Evolutionary conservation across 2,888 invertebrate species (phyloP).

Genomic region (Caenorhabditis sulstoni): DNA sequence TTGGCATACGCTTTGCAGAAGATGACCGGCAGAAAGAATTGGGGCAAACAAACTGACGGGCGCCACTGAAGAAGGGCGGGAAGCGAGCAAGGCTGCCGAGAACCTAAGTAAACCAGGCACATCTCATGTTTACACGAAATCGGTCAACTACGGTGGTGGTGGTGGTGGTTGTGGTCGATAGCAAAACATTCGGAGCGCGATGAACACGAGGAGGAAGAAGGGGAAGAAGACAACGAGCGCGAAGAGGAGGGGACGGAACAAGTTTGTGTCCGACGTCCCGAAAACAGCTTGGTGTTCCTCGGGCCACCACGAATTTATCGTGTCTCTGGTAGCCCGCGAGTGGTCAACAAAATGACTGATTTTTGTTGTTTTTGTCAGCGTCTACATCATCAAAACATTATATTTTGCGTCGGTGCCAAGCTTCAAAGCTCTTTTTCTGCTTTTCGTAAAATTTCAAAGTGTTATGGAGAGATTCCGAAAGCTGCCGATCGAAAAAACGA

Average conservation of each 20-base stretch:
- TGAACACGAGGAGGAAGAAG: slow-evolving; percentile 39
- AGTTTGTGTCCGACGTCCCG: slow-evolving; percentile 56
- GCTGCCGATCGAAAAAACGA: background rate
- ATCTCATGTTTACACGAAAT: slow-evolving; percentile 61
- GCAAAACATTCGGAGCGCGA: slow-evolving; percentile 54
- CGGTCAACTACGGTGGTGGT: slow-evolving; percentile 47
- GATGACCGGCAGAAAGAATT: slow-evolving; percentile 9
- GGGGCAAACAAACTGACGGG: slow-evolving; percentile 7
- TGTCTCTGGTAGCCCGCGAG: slow-evolving; percentile 46
- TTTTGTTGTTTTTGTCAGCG: slow-evolving; percentile 53
- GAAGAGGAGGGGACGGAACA: slow-evolving; percentile 48
- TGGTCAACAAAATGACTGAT: slow-evolving; percentile 60
- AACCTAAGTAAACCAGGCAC: slow-evolving; percentile 52
- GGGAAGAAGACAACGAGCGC: slow-evolving; percentile 29
- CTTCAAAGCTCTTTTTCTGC: slow-evolving; percentile 14
- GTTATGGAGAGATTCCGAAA: background rate
- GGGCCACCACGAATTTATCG: slow-evolving; percentile 56
- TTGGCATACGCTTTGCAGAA: slow-evolving; percentile 8
- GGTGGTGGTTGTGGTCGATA: slow-evolving; percentile 39
- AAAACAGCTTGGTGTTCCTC: slow-evolving; percentile 53
- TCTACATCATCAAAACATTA: slow-evolving; percentile 59
- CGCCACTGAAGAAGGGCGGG: slow-evolving; percentile 9
- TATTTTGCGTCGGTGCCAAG: slow-evolving; percentile 41
- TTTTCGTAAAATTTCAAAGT: slow-evolving; percentile 22
- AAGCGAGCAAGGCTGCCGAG: slow-evolving; percentile 32